Evolutionary conservation across 2,113 vertebrate species (phyloP), one percentile per base, ranked within the genome.

Genomic region (Muntiacus reevesi): DNA sequence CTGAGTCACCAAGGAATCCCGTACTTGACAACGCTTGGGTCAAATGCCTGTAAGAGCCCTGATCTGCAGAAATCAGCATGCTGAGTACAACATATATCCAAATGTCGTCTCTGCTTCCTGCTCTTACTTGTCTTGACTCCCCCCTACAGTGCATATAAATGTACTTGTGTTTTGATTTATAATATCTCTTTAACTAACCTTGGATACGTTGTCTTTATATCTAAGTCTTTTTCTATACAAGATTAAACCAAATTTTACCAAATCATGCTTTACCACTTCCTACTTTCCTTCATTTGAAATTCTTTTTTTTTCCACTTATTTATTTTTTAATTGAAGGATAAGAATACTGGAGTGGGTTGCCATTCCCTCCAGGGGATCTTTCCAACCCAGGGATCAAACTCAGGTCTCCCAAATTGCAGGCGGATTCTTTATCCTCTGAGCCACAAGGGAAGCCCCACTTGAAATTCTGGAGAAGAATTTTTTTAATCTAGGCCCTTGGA

Each of bases 401-500:
- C 67, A 40, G 67, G n/a, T 40, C 19, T 71, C 19, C 19, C 1
- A 0, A 40, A 23, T 40, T 71, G 19, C 19, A 71, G n/a, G 19
- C 0, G 0, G 67, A 23, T 40, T 40, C 19, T 40, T 71, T 71
- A 71, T 23, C n/a, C 19, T 23, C n/a, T 71, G 67, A 71, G 67
- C n/a, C n/a, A 6, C 19, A 71, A 55, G 67, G 19, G n/a, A 71
- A 71, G 67, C 5, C n/a, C 67, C 67, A 62, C 16, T 97, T 93
- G 74, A 96, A 96, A 94, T 91, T 50, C 50, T 85, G 87, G 45
- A 45, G 33, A 28, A 92, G 50, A 71, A 15, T 36, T 76, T 85
- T 92, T 92, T 92, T 81, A 27, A 55, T 54, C 57, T 47, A 57
- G 6, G 13, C 55, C 6, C 36, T 87, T 45, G 40, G 30, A 71